These are phyloP conservation scores for Drosophila quinaria DNA, from an alignment of 2,888 invertebrate genomes.

Conservation along the genomic window DNA sequence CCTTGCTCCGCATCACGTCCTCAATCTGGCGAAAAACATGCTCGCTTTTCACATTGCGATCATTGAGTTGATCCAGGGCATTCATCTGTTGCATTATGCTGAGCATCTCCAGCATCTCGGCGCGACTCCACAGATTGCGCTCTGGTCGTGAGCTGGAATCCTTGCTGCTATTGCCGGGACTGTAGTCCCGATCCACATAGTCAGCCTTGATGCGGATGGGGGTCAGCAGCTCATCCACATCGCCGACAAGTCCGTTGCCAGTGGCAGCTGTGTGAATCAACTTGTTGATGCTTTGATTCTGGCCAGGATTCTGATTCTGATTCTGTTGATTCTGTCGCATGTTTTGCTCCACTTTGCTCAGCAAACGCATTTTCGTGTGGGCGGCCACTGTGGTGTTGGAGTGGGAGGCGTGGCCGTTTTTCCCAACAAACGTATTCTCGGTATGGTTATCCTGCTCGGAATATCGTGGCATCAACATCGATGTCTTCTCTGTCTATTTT, in stretches of 20 bases:
- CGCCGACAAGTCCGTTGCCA: conserved; percentile 71
- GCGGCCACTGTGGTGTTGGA: conserved; percentile 66
- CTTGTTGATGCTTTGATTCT: conserved; percentile 62
- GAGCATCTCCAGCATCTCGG: conserved; percentile 84
- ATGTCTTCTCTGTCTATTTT: conserved; percentile 12
- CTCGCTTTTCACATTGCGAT: conserved; percentile 84
- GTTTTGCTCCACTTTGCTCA: conserved; percentile 76
- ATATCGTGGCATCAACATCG: conserved; percentile 78
- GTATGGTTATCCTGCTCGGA: conserved; percentile 58
- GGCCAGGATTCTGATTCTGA: conserved; percentile 32
- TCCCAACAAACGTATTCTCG: conserved; percentile 39
- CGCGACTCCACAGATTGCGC: conserved; percentile 84
- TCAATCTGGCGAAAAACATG: conserved; percentile 84
- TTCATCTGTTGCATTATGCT: conserved; percentile 83
- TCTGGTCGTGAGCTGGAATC: conserved; percentile 74
- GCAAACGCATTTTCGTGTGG: conserved; percentile 73
- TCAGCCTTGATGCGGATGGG: conserved; percentile 65
- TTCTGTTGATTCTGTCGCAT: conserved; percentile 69
- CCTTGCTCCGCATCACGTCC: conserved; percentile 81
- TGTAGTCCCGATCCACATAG: background rate
- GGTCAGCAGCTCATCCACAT: conserved; percentile 78
- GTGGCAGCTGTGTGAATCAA: conserved; percentile 71
- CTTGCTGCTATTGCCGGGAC: background rate
- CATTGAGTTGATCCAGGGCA: conserved; percentile 81
- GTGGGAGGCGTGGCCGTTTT: conserved; percentile 41